A percentile compares a stretch with the other conserved stretches of the same genome.
These are phyloP conservation scores for Desmophyllum pertusum DNA, from an alignment of 92 coral and sea anemone genomes.

Conservation along the genomic window DNA sequence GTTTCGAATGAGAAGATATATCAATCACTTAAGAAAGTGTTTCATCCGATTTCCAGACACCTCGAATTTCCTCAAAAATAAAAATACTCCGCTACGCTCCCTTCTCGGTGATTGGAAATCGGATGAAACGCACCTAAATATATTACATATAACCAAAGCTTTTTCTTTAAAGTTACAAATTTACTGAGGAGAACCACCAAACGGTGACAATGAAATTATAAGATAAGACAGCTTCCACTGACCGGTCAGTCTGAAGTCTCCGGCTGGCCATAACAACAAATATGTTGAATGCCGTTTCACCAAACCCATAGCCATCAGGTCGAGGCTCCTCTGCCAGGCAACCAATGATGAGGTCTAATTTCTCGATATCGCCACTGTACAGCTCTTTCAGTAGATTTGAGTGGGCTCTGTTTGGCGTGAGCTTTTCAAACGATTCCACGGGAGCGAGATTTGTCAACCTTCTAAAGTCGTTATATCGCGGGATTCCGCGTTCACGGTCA, in stretches of 20 bases:
- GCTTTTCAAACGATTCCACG: constrained; percentile 72
- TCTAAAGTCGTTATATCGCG: constrained; percentile 81
- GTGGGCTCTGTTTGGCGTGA: constrained; percentile 73
- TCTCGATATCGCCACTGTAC: constrained; percentile 76
- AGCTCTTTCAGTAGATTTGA: constrained; percentile 64
- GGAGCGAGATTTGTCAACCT: constrained; percentile 65
- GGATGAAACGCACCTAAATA: too few species aligned
- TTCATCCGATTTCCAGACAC: too few species aligned
- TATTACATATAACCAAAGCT: neutral
- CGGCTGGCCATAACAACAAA: constrained; percentile 86
- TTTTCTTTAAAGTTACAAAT: neutral
- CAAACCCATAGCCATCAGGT: constrained; percentile 86
- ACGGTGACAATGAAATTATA: neutral
- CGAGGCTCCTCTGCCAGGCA: constrained; percentile 85
- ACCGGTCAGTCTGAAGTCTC: constrained; percentile 83
- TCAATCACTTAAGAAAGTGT: too few species aligned
- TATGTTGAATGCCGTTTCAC: constrained; percentile 77
- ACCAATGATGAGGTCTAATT: constrained; percentile 82
- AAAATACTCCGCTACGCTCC: too few species aligned
- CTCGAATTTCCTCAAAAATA: too few species aligned
- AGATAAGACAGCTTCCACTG: neutral
- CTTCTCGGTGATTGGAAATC: too few species aligned
- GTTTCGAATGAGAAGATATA: too few species aligned
- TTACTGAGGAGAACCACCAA: neutral
- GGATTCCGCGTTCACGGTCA: constrained; percentile 87